These are phyloP conservation scores for Callipepla californica DNA, from an alignment of 2,113 vertebrate genomes.

Conservation along the genomic window DNA sequence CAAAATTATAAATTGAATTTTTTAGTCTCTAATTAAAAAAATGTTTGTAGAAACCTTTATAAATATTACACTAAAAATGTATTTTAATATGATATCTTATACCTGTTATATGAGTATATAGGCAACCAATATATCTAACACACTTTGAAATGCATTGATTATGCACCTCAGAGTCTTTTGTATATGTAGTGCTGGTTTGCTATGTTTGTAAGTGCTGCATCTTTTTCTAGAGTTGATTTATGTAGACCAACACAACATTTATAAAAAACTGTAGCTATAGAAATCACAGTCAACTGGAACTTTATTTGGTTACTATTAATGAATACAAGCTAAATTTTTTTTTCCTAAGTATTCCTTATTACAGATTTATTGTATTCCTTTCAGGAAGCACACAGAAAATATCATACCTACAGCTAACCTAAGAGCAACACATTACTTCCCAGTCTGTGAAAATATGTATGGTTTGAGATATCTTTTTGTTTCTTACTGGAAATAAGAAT, in stretches of 20 bases:
- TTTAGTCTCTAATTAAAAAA: neutral
- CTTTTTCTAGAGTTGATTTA: neutral
- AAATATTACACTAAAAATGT: neutral
- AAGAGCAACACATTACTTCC: neutral
- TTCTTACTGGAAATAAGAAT: neutral
- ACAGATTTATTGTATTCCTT: neutral
- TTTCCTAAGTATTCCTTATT: neutral
- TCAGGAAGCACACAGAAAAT: neutral
- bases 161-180: neutral
- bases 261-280: neutral
- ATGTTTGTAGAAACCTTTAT: neutral
- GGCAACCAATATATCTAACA: neutral
- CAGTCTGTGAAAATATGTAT: neutral
- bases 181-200: neutral
- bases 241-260: neutral
- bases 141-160: neutral
- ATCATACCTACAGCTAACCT: neutral
- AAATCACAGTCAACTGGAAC: neutral
- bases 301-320: neutral
- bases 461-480: conserved; percentile 12
- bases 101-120: neutral
- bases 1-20: neutral
- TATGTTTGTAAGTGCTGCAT: neutral
- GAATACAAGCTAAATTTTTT: neutral
- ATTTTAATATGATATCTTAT: neutral